Evolutionary conservation across 2,797 vertebrate species (phyloP).

Genomic region (Hydrocynus forskahlii): DNA sequence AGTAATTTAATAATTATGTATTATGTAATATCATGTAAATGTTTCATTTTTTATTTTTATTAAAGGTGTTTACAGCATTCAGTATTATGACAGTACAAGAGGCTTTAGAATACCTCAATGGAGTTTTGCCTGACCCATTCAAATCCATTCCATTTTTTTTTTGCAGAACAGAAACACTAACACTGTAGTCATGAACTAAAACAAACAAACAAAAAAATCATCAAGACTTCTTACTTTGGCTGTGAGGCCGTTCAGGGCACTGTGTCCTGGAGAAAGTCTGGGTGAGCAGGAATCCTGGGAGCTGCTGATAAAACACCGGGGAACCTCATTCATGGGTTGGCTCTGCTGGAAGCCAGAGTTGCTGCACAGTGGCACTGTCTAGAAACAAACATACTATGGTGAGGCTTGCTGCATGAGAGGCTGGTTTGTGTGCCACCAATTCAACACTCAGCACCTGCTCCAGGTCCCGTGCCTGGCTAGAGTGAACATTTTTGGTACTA

Average conservation of each 20-base stretch:
- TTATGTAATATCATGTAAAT: no score
- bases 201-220: no score
- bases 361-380: slow-evolving; percentile 77
- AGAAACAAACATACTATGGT: slow-evolving; percentile 54
- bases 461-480: slow-evolving; percentile 54
- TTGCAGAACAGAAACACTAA: background rate
- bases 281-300: slow-evolving; percentile 68
- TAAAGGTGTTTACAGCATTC: no score
- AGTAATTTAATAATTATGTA: no score
- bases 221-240: slow-evolving; percentile 75
- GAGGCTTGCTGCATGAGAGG: background rate
- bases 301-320: slow-evolving; percentile 79
- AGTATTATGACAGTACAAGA: no score
- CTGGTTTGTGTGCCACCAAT: slow-evolving; percentile 44
- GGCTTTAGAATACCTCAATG: no score
- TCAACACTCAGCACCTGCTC: slow-evolving; percentile 63
- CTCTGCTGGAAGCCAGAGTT: slow-evolving; percentile 68
- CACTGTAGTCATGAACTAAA: background rate
- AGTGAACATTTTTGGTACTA: slow-evolving; percentile 61
- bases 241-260: slow-evolving; percentile 74
- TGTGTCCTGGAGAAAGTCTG: slow-evolving; percentile 66
- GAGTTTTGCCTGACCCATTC: no score
- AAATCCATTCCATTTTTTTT: no score
- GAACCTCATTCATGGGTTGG: slow-evolving; percentile 67
- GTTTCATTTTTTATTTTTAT: no score